Evolutionary conservation across 2,797 vertebrate genomes (phyloP).

Genomic region (Leuciscus waleckii): DNA sequence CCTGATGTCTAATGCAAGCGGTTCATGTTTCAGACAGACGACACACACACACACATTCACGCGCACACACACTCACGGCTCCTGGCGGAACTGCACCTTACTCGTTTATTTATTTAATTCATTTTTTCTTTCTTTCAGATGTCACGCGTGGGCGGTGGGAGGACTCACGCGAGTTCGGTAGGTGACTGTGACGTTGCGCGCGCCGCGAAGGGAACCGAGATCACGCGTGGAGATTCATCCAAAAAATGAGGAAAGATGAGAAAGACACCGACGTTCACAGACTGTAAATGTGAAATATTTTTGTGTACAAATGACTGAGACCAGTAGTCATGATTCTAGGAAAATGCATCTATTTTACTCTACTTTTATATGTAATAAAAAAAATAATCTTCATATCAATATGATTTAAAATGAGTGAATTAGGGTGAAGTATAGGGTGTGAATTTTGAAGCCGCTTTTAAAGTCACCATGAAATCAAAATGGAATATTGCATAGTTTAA

Average conservation of each 20-base stretch:
- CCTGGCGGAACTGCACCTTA: slow-evolving; percentile 35
- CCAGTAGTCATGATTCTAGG: neutral
- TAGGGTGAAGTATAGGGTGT: neutral
- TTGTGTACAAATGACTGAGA: neutral
- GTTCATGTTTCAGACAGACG: slow-evolving; percentile 61
- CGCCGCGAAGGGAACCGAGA: neutral
- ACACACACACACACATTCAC: slow-evolving; percentile 68
- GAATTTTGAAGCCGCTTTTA: too few relatives aligned
- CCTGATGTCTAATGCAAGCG: slow-evolving; percentile 71
- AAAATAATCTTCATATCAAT: too few relatives aligned
- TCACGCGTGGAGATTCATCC: neutral
- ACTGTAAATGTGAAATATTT: neutral
- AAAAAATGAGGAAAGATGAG: neutral
- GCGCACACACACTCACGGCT: slow-evolving; percentile 46
- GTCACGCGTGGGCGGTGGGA: slow-evolving; percentile 79
- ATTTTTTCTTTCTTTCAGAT: slow-evolving; percentile 71
- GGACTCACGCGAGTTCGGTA: slow-evolving; percentile 56
- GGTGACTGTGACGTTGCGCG: slow-evolving; percentile 23
- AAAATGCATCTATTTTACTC: neutral
- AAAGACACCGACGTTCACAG: neutral
- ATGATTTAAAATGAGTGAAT: neutral
- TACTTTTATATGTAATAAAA: neutral
- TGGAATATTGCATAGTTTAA: too few relatives aligned
- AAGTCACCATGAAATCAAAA: too few relatives aligned
- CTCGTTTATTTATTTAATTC: slow-evolving; percentile 46